Base-by-base conservation (phyloP, 2,113 vertebrate species). In the Podarcis muralis region DNA sequence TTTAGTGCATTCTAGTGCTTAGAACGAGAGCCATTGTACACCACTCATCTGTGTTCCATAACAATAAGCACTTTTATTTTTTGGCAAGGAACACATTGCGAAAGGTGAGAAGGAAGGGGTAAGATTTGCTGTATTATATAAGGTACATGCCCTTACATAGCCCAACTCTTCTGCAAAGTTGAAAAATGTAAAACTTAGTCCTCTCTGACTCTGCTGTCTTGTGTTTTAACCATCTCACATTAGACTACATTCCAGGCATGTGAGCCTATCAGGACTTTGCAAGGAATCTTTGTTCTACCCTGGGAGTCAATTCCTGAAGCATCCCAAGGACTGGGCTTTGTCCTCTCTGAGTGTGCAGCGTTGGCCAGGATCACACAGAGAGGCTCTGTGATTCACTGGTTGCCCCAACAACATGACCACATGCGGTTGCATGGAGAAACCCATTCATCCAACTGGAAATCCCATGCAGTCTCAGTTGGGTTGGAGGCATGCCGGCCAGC, bases 21-120 rank as follows among this genome's bases (percentile, higher is more conserved):
- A 76, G 81, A 82, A 66, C 57, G 76, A 66, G 59, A 83, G 79
- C 72, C 27, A 48, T 81, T 57, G n/a, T 59, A 32, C n/a, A 22
- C 80, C 32, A 83, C 87, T 75, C 59, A 76, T 59, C 79, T 83
- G 80, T 83, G 80, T 43, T 81, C n/a, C 77, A 57, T 43, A 88
- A 75, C 48, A 76, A 74, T 75, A 74, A 20, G 35, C 25, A 20
- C 59, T 62, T 62, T 62, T 62, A 15, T 62, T 62, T 30, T 81
- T 81, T 62, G n/a, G 53, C 15, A 83, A 75, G 20, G 5, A 74
- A 65, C 13, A 12, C 15, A 75, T 3, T 66, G 59, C 32, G 22
- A 48, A 88, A 83, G 71, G 37, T 43, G 59, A 35, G 35, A 18
- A 62, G 43, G 84, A 59, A 3, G 22, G 9, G 74, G 27, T 25